Evolutionary conservation across 1,140 invertebrate species (phyloP), one percentile per base, ranked within the genome.

Genomic region (Aphis craccivora): DNA sequence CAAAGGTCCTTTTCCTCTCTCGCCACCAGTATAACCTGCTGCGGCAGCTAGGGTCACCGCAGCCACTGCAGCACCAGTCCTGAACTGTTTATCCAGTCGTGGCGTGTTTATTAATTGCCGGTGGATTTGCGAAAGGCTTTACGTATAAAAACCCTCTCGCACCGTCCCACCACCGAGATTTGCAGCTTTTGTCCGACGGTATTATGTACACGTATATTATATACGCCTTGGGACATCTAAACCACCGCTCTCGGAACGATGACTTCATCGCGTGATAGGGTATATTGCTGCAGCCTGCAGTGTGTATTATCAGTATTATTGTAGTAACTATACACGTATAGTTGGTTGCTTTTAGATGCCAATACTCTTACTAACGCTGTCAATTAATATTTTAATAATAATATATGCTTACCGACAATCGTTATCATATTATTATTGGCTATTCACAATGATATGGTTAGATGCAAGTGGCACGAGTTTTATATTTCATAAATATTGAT

Each of bases 41-140:
- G 11, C 11, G 60, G 9, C 23, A 60, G 37, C 37, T 40, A 40
- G 55, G 55, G 55, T 60, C 55, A 0, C 55, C 55, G 60, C 60
- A 67, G 30, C 30, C 3, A 67, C 60, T 30, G 60, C 60, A n/a
- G 60, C 25, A 60, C 30, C 60, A 67, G 60, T n/a, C 60, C 60
- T 25, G 25, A 11, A 14, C 11, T 67, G 48, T 88, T 51, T 88
- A 51, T 35, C 86, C 18, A 25, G 14, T 88, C 45, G 45, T 22
- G 43, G 45, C 30, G 86, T 51, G 45, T 88, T 88, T 51, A 88
- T 88, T 88, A 88, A 88, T 88, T 88, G 45, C 30, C 86, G 30
- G 86, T n/a, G 45, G 86, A 87, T 87, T n/a, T 30, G 86, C 86
- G 20, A 88, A 51, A 51, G 30, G 45, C 6, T 51, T 88, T 30